Evolutionary conservation across 1,140 invertebrate species (phyloP).

Genomic region (Trachymyrmex cornetzi): DNA sequence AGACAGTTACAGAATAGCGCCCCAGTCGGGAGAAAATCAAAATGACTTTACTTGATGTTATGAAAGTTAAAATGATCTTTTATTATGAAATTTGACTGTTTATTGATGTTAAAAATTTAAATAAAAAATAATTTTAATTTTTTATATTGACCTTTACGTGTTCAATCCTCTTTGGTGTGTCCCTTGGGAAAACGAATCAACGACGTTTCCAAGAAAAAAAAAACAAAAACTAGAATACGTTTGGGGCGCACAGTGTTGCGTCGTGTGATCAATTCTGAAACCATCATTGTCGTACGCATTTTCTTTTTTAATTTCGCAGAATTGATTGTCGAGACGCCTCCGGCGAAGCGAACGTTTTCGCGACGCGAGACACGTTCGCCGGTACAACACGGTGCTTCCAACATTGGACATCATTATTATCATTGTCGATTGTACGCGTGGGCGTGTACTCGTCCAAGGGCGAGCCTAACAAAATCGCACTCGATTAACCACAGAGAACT

Average conservation of each 20-base stretch:
- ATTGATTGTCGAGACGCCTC: neutral
- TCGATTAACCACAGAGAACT: neutral
- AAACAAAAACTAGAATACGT: neutral
- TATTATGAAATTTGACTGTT: too few relatives aligned
- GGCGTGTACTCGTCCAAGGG: constrained; percentile 42
- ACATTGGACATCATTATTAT: constrained; percentile 31
- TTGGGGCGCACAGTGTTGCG: too few relatives aligned
- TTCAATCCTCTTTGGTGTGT: too few relatives aligned
- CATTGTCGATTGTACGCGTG: constrained; percentile 29
- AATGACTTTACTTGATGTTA: too few relatives aligned
- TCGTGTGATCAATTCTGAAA: neutral
- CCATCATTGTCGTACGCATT: neutral
- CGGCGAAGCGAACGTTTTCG: neutral
- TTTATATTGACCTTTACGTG: too few relatives aligned
- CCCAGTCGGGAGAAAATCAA: too few relatives aligned
- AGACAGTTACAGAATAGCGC: too few relatives aligned
- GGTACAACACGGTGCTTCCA: neutral
- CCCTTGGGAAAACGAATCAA: neutral
- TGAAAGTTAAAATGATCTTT: too few relatives aligned
- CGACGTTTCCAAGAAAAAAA: neutral
- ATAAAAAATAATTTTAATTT: too few relatives aligned
- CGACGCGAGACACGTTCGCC: constrained; percentile 1
- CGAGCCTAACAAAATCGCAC: constrained; percentile 22
- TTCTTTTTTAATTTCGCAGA: neutral
- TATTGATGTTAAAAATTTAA: too few relatives aligned